Evolutionary conservation across 2,113 vertebrate species (phyloP).

Genomic region (Rhinoptilus africanus): DNA sequence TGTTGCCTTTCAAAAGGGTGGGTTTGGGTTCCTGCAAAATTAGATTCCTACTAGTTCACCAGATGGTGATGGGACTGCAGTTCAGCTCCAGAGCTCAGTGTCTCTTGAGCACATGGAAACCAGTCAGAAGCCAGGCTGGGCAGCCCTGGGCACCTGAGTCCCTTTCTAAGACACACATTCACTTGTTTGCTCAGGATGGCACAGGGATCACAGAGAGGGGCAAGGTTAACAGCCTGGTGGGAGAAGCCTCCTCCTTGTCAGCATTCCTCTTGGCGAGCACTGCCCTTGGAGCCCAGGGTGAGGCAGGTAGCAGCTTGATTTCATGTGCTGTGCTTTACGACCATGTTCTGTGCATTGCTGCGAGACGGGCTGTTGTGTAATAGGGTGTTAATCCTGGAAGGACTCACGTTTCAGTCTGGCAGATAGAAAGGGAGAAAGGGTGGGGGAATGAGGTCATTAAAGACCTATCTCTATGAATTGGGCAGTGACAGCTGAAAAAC

Average conservation of each 20-base stretch:
- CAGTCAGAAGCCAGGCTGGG: not conserved
- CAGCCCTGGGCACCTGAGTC: not conserved
- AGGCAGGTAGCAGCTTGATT: not conserved
- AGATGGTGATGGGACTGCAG: not conserved
- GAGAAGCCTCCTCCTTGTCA: not conserved
- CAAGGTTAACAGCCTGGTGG: not conserved
- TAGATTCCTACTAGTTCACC: not conserved
- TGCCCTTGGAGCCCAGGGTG: not conserved
- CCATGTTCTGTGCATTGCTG: rapidly evolving
- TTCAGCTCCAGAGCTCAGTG: not conserved
- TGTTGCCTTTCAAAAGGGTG: not conserved
- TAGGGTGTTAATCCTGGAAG: not conserved
- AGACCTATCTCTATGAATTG: constrained; percentile 13
- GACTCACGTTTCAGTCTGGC: not conserved
- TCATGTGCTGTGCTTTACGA: not conserved
- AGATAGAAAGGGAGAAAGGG: not conserved
- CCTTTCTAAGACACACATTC: rapidly evolving
- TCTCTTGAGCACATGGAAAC: not conserved
- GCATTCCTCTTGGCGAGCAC: rapidly evolving
- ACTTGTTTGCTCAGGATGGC: not conserved
- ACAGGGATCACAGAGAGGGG: not conserved
- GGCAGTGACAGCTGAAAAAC: not conserved
- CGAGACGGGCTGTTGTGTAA: not conserved
- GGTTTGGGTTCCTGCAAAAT: not conserved
- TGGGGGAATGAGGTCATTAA: constrained; percentile 16